Evolutionary conservation across 2,113 vertebrate species (phyloP), one percentile per base, ranked within the genome.

Genomic region (Amphiprion ocellaris): DNA sequence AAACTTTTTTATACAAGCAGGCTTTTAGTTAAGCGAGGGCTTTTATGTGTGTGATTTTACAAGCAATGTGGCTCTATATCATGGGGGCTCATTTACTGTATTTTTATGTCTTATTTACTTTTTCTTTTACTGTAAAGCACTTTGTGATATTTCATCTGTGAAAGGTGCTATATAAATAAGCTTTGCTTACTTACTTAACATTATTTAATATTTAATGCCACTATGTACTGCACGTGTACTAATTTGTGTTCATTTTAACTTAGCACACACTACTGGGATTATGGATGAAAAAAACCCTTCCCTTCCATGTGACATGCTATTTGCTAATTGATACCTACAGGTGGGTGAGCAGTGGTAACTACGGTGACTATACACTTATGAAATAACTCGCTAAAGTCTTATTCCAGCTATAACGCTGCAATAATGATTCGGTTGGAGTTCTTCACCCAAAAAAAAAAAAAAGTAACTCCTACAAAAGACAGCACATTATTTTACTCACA

Each of bases 281-380:
- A 11, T 30, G 14, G 11, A 15, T 19, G 23, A 19, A 24, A 39
- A 61, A 50, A 24, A 10, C 24, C 15, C 39, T 9, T 1, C 1
- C 52, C 19, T 30, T 28, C 19, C 23, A 44, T 54, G 41, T 49
- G 5, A 69, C 53, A 61, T 63, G 74, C 68, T 61, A 74, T 61
- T 79, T 73, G 53, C 24, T 62, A 49, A 77, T 79, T 9, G 4
- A 77, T 74, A 75, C 58, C 59, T 75, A 69, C 75, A 53, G 60
- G 71, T 68, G 50, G 68, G 66, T 26, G 14, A 44, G 47, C 4
- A 17, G 16, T 24, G 12, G 72, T 66, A 65, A 72, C 50, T 72
- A 60, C 62, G 33, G 56, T 74, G 69, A 83, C 83, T 82, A 74
- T 77, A 47, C 55, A 69, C 61, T 68, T 74, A 39, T 53, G 54